These are phyloP conservation scores for Heliconius ethilla DNA, from an alignment of 2,888 invertebrate genomes.

Conservation along the genomic window DNA sequence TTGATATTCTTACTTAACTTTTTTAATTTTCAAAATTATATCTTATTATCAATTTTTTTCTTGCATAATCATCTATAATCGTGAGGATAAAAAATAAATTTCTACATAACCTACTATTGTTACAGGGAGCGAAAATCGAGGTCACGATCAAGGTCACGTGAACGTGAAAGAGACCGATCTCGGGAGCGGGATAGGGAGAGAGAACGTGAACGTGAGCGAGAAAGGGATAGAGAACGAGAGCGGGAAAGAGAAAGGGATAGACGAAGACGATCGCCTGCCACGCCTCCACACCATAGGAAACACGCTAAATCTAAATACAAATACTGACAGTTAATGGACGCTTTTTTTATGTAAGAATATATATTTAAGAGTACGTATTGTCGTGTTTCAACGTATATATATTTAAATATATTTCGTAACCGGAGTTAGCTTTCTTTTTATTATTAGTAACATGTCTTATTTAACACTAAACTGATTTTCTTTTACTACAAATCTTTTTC, in stretches of 20 bases:
- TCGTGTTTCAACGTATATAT: no score
- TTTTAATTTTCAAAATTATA: no score
- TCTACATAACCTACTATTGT: constrained; percentile 14
- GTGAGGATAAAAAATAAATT: no score
- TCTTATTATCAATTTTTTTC: no score
- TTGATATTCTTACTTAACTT: no score
- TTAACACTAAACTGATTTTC: not conserved
- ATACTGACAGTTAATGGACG: constrained; percentile 54
- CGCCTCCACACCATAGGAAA: constrained; percentile 72
- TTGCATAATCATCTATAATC: no score
- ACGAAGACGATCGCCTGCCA: constrained; percentile 68
- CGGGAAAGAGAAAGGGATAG: constrained; percentile 58
- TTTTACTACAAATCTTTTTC: not conserved
- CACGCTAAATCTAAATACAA: constrained; percentile 75
- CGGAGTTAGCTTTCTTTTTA: not conserved
- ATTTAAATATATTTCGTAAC: constrained; percentile 4
- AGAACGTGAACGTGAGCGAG: constrained; percentile 53
- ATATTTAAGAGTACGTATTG: constrained; percentile 4
- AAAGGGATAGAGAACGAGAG: constrained; percentile 60
- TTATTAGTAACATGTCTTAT: not conserved
- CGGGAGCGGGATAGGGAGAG: constrained; percentile 57
- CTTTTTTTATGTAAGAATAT: constrained; percentile 21
- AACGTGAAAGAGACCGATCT: constrained; percentile 52
- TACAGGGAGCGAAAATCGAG: constrained; percentile 67
- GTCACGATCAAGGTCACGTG: constrained; percentile 65